These are phyloP conservation scores for Hyposoter didymator DNA, from an alignment of 2,888 invertebrate genomes.

Conservation along the genomic window DNA sequence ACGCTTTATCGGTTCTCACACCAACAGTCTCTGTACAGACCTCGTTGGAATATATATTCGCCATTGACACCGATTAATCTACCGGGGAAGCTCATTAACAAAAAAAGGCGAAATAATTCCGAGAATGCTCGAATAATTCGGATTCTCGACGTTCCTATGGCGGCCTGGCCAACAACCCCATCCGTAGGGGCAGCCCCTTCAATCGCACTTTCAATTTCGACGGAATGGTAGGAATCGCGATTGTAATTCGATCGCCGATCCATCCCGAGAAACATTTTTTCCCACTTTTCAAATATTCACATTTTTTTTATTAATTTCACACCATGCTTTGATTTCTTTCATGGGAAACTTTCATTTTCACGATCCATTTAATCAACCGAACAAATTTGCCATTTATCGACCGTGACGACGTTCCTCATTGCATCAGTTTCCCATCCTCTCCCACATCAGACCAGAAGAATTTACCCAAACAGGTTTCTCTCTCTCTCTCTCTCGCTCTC, in stretches of 20 bases:
- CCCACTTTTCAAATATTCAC: not conserved
- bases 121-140: conserved; percentile 58
- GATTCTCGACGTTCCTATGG: conserved; percentile 42
- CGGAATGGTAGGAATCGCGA: not conserved
- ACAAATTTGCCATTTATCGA: conserved; percentile 44
- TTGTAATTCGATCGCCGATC: not conserved
- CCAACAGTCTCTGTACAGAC: conserved; percentile 62
- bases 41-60: conserved; percentile 60
- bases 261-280: not conserved
- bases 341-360: not conserved
- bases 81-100: conserved; percentile 60
- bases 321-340: not conserved
- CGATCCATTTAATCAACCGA: conserved; percentile 22
- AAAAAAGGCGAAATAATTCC: not conserved
- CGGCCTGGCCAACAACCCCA: not conserved
- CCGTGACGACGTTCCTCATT: conserved; percentile 30
- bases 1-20: conserved; percentile 70
- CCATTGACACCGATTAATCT: conserved; percentile 48
- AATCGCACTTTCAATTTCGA: conserved; percentile 10
- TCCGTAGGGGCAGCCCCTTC: not conserved
- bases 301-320: not conserved
- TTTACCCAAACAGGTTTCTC: conserved; percentile 57
- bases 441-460: conserved; percentile 16
- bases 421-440: conserved; percentile 17
- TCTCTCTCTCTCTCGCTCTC: not conserved